These are phyloP conservation scores for Spisula subtruncata DNA, from an alignment of 2,888 invertebrate genomes.

Conservation along the genomic window DNA sequence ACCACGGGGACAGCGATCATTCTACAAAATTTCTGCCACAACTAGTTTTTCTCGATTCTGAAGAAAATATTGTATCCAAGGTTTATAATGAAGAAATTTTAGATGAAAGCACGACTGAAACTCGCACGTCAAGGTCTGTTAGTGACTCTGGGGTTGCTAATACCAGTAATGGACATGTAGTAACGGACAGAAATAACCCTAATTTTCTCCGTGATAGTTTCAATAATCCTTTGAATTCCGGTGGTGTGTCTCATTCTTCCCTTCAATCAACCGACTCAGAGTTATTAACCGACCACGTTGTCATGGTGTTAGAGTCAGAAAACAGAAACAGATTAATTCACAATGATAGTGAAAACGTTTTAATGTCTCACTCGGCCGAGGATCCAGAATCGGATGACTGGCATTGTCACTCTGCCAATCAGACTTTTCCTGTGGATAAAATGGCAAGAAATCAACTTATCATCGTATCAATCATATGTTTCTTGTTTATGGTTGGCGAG, in stretches of 20 bases:
- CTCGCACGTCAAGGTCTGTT: slow-evolving; percentile 31
- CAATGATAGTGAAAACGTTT: slow-evolving; percentile 37
- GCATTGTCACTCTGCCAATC: slow-evolving; percentile 70
- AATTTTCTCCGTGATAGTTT: neutral
- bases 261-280: slow-evolving; percentile 65
- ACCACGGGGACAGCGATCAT: neutral
- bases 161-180: neutral
- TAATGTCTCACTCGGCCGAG: slow-evolving; percentile 7
- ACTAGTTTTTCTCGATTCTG: slow-evolving; percentile 61
- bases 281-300: slow-evolving; percentile 51
- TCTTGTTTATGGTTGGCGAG: slow-evolving; percentile 87
- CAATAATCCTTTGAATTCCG: neutral
- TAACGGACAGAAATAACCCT: neutral
- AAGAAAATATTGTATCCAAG: slow-evolving; percentile 49
- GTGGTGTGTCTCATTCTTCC: slow-evolving; percentile 42
- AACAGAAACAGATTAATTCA: neutral
- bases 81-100: neutral
- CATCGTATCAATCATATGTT: slow-evolving; percentile 83
- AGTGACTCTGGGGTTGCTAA: slow-evolving; percentile 37
- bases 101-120: neutral
- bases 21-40: slow-evolving; percentile 46
- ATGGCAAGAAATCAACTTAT: slow-evolving; percentile 84
- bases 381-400: slow-evolving; percentile 51
- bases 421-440: slow-evolving; percentile 73
- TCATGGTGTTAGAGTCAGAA: slow-evolving; percentile 27